phyloP scores from a whole-genome alignment of 2,797 vertebrate species.

The Eurystomus glaucurus region DNA sequence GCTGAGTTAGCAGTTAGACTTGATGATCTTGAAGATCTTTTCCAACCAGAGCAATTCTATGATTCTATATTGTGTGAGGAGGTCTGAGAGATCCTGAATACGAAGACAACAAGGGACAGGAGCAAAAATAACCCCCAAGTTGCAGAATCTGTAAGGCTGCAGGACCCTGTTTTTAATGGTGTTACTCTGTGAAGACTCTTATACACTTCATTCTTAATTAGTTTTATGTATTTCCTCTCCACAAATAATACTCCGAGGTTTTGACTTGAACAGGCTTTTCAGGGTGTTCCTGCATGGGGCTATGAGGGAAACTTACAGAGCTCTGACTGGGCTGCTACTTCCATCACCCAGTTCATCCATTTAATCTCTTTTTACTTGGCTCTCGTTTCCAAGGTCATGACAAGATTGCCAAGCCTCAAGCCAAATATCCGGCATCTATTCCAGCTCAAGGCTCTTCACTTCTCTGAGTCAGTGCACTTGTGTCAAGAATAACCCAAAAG shows the following conservation, averaged over 20 bases:
- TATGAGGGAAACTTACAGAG: neutral
- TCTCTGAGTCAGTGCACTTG: neutral
- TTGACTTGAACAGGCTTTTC: neutral
- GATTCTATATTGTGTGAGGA: neutral
- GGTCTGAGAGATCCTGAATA: fast-evolving
- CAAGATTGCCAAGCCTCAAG: neutral
- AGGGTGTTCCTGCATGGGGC: fast-evolving
- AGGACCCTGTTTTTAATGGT: neutral
- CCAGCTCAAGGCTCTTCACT: neutral
- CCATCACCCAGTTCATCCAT: neutral
- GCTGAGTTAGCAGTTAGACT: neutral
- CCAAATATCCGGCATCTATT: neutral
- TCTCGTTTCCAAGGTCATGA: neutral
- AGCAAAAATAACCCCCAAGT: neutral
- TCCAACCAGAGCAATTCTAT: neutral
- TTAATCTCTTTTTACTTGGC: neutral
- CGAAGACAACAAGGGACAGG: neutral
- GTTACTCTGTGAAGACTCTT: neutral
- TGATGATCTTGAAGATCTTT: neutral
- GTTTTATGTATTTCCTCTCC: neutral
- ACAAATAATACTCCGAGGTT: neutral
- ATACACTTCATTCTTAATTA: neutral
- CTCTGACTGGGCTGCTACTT: neutral
- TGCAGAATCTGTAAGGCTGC: neutral
- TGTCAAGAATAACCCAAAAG: slow-evolving; percentile 37